Evolutionary conservation across 2,888 invertebrate species (phyloP).

Genomic region (Platypus cylindrus): DNA sequence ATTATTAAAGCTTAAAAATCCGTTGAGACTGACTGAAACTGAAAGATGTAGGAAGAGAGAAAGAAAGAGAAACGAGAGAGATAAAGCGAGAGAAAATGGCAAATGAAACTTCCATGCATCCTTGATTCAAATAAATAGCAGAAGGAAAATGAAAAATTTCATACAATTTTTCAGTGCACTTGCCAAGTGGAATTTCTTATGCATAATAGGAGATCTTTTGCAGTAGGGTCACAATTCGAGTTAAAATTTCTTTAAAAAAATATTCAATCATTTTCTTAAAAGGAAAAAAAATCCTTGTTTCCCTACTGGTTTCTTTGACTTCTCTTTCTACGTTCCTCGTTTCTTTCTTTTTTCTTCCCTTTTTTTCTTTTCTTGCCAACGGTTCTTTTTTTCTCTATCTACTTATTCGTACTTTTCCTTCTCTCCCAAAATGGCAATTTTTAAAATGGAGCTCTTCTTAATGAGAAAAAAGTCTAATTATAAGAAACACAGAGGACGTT

Average conservation of each 20-base stretch:
- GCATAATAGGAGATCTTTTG: no score
- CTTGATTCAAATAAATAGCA: no score
- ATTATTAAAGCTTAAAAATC: constrained; percentile 40
- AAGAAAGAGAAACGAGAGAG: not conserved
- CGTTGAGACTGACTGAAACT: constrained; percentile 31
- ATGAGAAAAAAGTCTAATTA: constrained; percentile 36
- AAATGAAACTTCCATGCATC: no score
- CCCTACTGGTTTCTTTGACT: no score
- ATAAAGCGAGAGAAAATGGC: constrained; percentile 1
- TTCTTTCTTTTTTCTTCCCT: not conserved
- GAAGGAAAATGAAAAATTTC: no score
- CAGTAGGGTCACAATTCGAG: no score
- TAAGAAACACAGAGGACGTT: constrained; percentile 33
- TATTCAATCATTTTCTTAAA: no score
- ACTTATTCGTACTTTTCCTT: constrained; percentile 4
- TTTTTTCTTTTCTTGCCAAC: constrained; percentile 2
- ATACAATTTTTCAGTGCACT: no score
- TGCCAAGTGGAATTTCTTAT: no score
- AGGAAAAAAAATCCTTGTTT: no score
- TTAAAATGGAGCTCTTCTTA: constrained; percentile 35
- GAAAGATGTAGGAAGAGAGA: not conserved
- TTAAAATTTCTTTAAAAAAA: no score
- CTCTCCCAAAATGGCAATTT: constrained; percentile 27
- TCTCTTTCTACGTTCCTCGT: not conserved
- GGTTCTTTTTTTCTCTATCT: constrained; percentile 2